Percentiles rank a stretch among this genome's conserved stretches.
phyloP scores from a whole-genome alignment of 2,113 vertebrate species.

The Rhabdomys dilectus region DNA sequence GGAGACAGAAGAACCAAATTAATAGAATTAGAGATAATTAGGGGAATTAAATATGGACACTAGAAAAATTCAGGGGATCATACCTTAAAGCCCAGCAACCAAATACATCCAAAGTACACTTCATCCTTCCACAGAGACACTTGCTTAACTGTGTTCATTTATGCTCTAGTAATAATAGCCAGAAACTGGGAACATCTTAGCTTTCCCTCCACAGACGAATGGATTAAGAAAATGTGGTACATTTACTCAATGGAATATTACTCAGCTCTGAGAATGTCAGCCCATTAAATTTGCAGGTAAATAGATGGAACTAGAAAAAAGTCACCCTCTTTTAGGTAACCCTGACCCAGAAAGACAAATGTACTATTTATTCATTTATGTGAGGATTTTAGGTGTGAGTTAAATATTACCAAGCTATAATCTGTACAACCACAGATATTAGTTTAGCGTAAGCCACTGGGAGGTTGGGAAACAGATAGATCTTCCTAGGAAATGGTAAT shows the following conservation, averaged over 20 bases:
- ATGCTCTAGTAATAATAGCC: neutral
- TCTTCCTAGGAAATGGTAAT: neutral
- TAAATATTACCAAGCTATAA: neutral
- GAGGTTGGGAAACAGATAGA: neutral
- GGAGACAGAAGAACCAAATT: neutral
- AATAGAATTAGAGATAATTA: neutral
- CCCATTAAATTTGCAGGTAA: neutral
- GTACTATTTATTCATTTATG: neutral
- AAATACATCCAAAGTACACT: neutral
- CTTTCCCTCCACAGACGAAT: neutral
- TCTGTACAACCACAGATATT: neutral
- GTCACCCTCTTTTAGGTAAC: neutral
- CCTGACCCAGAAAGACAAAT: neutral
- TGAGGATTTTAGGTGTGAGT: neutral
- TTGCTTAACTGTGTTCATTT: neutral
- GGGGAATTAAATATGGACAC: neutral
- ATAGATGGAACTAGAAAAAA: neutral
- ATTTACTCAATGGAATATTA: neutral
- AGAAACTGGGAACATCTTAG: neutral
- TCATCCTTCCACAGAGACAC: neutral
- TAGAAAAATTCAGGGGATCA: neutral
- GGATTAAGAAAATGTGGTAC: neutral
- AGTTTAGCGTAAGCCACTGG: neutral
- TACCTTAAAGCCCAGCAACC: neutral
- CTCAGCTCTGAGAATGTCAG: neutral